Evolutionary conservation across 2,797 vertebrate species (phyloP).

Genomic region (Microcaecilia unicolor): DNA sequence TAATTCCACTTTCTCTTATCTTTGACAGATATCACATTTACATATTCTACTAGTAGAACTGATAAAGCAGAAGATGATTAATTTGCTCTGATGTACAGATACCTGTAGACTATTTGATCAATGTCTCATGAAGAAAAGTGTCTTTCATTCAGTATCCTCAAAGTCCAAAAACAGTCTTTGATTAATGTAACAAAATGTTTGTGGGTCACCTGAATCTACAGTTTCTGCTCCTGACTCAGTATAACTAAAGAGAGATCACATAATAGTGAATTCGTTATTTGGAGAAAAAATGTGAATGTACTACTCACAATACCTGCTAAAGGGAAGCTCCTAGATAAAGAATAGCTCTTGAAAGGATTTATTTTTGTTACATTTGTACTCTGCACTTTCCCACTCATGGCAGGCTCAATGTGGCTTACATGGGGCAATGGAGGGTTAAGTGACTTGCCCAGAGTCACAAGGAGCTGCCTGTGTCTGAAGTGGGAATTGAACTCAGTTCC

Average conservation of each 20-base stretch:
- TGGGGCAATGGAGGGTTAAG: too few relatives aligned
- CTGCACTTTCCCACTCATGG: too few relatives aligned
- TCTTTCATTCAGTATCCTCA: slow-evolving; percentile 77
- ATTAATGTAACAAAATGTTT: slow-evolving; percentile 95
- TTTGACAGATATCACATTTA: slow-evolving; percentile 93
- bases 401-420: too few relatives aligned
- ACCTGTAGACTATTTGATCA: slow-evolving; percentile 88
- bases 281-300: slow-evolving; percentile 40
- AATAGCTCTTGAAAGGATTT: not conserved
- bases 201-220: slow-evolving; percentile 63
- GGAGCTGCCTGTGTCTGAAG: too few relatives aligned
- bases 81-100: slow-evolving; percentile 89
- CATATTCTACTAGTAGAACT: slow-evolving; percentile 83
- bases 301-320: slow-evolving; percentile 24
- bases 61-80: slow-evolving; percentile 92
- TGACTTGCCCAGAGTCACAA: too few relatives aligned
- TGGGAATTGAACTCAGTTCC: too few relatives aligned
- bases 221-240: slow-evolving; percentile 59
- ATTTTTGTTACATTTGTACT: too few relatives aligned
- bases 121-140: slow-evolving; percentile 77
- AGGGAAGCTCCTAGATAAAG: slow-evolving; percentile 3
- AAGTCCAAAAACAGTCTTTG: slow-evolving; percentile 65
- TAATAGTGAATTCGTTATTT: slow-evolving; percentile 69
- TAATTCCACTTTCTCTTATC: slow-evolving; percentile 85
- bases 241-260: slow-evolving; percentile 82